Evolutionary conservation across 2,797 vertebrate species (phyloP), one percentile per base, ranked within the genome.

Genomic region (Eulemur rubriventer): DNA sequence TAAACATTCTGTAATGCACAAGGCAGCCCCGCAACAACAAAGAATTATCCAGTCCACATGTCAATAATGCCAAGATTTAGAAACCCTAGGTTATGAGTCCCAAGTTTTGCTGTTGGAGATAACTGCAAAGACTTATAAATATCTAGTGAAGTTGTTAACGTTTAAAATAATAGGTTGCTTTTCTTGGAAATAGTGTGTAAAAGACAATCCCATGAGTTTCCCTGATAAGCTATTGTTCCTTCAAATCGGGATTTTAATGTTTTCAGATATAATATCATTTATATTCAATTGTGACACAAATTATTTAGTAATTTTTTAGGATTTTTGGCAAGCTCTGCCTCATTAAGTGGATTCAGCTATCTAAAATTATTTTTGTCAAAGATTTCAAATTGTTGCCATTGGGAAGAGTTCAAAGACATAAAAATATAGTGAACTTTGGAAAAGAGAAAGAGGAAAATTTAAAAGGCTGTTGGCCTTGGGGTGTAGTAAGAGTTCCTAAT

Each of bases 341-440:
- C 75, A 67, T 91, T 81, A 83, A 82, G 33, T 89, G 30, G 41
- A 92, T 78, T 78, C 30, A 72, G 5, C 33, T 81, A 4, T 91
- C 50, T 76, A 48, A 70, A 95, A 78, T 63, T 87, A 86, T 81
- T 91, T 82, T 96, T 72, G 38, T 69, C 91, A 43, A 90, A 76
- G 22, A 91, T 81, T 94, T 93, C 11, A 67, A 94, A 86, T 79
- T 92, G 55, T 95, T 96, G 35, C 55, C 57, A 35, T 91, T 96
- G 61, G 86, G 38, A 78, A 85, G 35, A 2, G 17, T 69, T 86
- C 55, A 94, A 41, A 96, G 52, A 48, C 55, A 83, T 88, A 76
- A 92, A 92, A 75, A 73, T 78, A 38, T 95, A 41, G 48, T 75
- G 10, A 79, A 88, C 9, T 84, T 86, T 94, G 35, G 79, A 89